These are phyloP conservation scores for Eupithecia subfuscata DNA, from an alignment of 2,888 invertebrate genomes.

Conservation along the genomic window DNA sequence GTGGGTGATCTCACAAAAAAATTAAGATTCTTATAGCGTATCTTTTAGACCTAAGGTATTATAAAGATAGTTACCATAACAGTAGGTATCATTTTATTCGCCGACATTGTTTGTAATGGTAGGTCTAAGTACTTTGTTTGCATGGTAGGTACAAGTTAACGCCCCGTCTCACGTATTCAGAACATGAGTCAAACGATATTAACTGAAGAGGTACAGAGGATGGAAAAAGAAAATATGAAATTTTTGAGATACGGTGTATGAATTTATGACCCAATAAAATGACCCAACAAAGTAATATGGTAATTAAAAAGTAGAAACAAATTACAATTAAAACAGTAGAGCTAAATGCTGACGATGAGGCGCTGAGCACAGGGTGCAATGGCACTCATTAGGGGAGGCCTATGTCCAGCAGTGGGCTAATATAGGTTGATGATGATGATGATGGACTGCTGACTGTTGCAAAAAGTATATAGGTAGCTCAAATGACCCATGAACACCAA, in stretches of 20 bases:
- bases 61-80: slow-evolving; percentile 35
- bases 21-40: slow-evolving; percentile 41
- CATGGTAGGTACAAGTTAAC: slow-evolving; percentile 64
- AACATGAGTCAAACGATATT: slow-evolving; percentile 78
- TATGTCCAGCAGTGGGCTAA: too few relatives aligned
- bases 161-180: slow-evolving; percentile 71
- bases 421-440: too few relatives aligned
- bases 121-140: slow-evolving; percentile 64
- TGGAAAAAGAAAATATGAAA: slow-evolving; percentile 45
- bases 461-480: too few relatives aligned
- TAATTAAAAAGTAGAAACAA: too few relatives aligned
- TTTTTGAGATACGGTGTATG: neutral
- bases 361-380: too few relatives aligned
- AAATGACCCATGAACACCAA: too few relatives aligned
- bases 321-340: too few relatives aligned
- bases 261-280: too few relatives aligned
- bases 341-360: too few relatives aligned
- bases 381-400: too few relatives aligned
- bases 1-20: slow-evolving; percentile 37
- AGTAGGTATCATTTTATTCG: slow-evolving; percentile 48
- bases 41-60: slow-evolving; percentile 29
- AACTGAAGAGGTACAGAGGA: slow-evolving; percentile 46
- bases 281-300: too few relatives aligned
- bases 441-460: too few relatives aligned
- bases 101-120: slow-evolving; percentile 57